A percentile compares a stretch with the other conserved stretches of the same genome.
Evolutionary conservation across 2,888 invertebrate genomes (phyloP).

Genomic region (Odontocolon sp.): DNA sequence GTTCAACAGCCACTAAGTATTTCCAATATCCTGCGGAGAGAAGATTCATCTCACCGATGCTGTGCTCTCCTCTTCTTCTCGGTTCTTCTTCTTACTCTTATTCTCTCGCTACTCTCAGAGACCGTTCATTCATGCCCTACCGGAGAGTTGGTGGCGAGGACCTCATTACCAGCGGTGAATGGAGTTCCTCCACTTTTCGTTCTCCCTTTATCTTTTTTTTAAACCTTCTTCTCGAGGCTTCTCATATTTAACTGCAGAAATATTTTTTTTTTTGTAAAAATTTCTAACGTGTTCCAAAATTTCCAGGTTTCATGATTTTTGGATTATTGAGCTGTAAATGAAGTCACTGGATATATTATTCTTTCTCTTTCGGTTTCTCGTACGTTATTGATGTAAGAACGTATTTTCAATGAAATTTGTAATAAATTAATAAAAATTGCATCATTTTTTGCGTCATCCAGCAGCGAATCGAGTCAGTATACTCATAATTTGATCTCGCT

Average conservation of each 20-base stretch:
- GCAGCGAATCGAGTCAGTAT: too few species aligned
- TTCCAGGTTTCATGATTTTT: too few species aligned
- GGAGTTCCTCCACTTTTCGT: constrained; percentile 64
- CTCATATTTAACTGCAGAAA: constrained; percentile 15
- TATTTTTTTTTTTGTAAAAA: too few species aligned
- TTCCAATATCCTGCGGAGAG: constrained; percentile 80
- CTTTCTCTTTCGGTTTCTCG: too few species aligned
- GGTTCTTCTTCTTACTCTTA: constrained; percentile 33
- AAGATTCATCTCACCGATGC: constrained; percentile 71
- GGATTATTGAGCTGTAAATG: too few species aligned
- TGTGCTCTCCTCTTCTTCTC: constrained; percentile 26
- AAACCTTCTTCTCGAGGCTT: constrained; percentile 31
- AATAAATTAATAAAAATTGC: too few species aligned
- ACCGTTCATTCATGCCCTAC: constrained; percentile 76
- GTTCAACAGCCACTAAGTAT: constrained; percentile 79
- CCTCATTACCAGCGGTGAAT: constrained; percentile 79
- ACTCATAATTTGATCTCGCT: too few species aligned
- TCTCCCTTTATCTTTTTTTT: constrained; percentile 43
- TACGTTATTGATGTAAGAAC: too few species aligned
- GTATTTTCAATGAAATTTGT: too few species aligned
- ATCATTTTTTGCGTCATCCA: too few species aligned
- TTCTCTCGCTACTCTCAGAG: constrained; percentile 51
- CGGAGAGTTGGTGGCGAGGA: constrained; percentile 74
- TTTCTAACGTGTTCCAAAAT: too few species aligned
- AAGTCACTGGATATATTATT: too few species aligned